A percentile compares a stretch with the other conserved stretches of the same genome.
These are phyloP conservation scores for Heliconius aoede DNA, from an alignment of 2,888 invertebrate genomes.

Conservation along the genomic window DNA sequence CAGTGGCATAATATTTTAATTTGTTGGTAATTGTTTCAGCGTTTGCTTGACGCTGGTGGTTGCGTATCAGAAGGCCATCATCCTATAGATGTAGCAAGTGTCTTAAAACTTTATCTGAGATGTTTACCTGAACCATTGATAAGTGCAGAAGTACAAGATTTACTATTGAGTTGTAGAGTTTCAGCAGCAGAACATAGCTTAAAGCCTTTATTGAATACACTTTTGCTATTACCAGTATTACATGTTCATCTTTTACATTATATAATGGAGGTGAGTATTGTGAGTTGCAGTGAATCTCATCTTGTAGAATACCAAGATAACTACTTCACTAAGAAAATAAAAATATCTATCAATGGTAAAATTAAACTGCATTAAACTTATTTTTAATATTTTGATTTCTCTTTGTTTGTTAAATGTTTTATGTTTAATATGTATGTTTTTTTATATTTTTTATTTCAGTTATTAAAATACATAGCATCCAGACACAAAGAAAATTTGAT, in stretches of 20 bases:
- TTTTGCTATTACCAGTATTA: conserved; percentile 89
- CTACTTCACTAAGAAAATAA: neutral
- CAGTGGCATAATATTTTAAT: neutral
- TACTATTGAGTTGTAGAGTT: conserved; percentile 87
- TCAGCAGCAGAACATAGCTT: conserved; percentile 83
- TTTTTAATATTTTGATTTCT: too few relatives aligned
- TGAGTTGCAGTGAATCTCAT: neutral
- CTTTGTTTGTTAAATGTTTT: too few relatives aligned
- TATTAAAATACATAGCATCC: conserved; percentile 87
- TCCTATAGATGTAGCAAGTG: conserved; percentile 93
- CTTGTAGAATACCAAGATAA: neutral
- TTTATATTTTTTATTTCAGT: conserved; percentile 68
- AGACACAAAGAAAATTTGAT: conserved; percentile 90
- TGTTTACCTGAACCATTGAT: conserved; percentile 93
- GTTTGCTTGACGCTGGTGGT: conserved; percentile 88
- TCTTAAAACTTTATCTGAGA: conserved; percentile 93
- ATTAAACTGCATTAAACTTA: neutral
- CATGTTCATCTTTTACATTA: conserved; percentile 92
- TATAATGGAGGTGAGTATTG: conserved; percentile 87
- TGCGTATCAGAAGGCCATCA: conserved; percentile 88
- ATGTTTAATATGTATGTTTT: neutral
- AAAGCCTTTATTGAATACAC: conserved; percentile 87
- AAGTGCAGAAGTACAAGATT: conserved; percentile 89
- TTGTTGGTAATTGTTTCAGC: conserved; percentile 65
- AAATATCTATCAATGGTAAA: neutral